Base-by-base conservation (phyloP, 2,888 invertebrate genomes). In the Pilophorus perplexus region DNA sequence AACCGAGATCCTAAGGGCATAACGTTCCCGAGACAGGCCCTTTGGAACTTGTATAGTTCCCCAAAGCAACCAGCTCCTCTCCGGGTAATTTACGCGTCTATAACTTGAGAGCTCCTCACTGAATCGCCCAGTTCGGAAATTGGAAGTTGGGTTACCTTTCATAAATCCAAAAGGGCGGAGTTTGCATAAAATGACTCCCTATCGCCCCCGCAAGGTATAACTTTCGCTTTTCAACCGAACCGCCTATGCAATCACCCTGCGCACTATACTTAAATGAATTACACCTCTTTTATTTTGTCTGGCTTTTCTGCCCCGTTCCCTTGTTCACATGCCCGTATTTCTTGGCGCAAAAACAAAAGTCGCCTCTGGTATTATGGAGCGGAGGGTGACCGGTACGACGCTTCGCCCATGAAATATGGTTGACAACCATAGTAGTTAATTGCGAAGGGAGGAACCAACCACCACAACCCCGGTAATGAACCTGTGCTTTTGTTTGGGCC, bases 61-160 rank as follows among this genome's bases (percentile, higher is more conserved):
- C 38, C 20, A 55, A 55, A 25, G 25, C 52, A 25, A 25, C 52
- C 52, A 14, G 3, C 55, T 38, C 37, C 8, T 20, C 55, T 23
- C 12, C 16, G 18, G 18, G 62, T 64, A 64, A 52, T 64, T 64
- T 64, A 64, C 52, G 64, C 64, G 64, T 64, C 52, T 50, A 52
- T 64, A 64, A 64, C 52, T 64, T 38, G 64, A n/a, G 44, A 37
- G 59, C 20, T 44, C 27, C 33, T 23, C 44, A 10, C 27, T 52
- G 64, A 50, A 64, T 64, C 64, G 52, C 64, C n/a, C 52, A 38
- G 50, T 64, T 64, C 64, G 64, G 64, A 64, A 64, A 64, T 64
- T 64, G 64, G 64, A 52, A 64, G 64, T 64, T 64, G 64, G 64
- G 62, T n/a, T 52, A 64, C 64, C 38, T 64, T 64, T 64, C 64